Percentiles rank a stretch among this genome's conserved stretches.
These are phyloP conservation scores for Paramuricea clavata DNA, from an alignment of 92 coral and sea anemone species.

Conservation along the genomic window DNA sequence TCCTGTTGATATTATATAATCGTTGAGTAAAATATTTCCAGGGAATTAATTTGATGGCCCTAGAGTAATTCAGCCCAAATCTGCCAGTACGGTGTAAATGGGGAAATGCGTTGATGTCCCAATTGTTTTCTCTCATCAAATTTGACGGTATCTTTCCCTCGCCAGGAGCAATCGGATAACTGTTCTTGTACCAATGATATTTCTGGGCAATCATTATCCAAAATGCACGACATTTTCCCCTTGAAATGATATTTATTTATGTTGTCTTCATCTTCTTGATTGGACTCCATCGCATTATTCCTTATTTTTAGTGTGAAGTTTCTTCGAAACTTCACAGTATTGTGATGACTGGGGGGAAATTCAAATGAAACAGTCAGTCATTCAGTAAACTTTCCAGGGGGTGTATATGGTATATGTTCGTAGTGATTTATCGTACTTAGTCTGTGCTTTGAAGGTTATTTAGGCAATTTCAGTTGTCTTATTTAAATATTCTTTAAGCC, in stretches of 20 bases:
- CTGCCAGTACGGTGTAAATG: conserved; percentile 15
- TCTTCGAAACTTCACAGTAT: no score
- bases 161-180: conserved; percentile 29
- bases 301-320: no score
- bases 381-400: no score
- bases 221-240: background rate
- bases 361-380: no score
- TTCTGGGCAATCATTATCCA: conserved; percentile 29
- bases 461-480: no score
- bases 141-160: no score
- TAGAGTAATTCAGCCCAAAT: conserved; percentile 25
- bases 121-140: conserved; percentile 4
- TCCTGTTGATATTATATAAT: conserved; percentile 11
- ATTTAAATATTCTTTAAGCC: no score
- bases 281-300: conserved; percentile 41
- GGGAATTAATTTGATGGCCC: conserved; percentile 7
- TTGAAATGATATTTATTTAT: background rate
- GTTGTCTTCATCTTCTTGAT: conserved; percentile 22
- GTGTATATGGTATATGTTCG: no score
- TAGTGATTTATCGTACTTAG: no score
- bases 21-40: conserved; percentile 33
- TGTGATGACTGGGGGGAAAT: no score
- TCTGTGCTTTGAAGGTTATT: no score
- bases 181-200: conserved; percentile 21
- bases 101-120: conserved; percentile 19